Evolutionary conservation across 2,113 vertebrate species (phyloP), one percentile per base, ranked within the genome.

Genomic region (Archilochus colubris): DNA sequence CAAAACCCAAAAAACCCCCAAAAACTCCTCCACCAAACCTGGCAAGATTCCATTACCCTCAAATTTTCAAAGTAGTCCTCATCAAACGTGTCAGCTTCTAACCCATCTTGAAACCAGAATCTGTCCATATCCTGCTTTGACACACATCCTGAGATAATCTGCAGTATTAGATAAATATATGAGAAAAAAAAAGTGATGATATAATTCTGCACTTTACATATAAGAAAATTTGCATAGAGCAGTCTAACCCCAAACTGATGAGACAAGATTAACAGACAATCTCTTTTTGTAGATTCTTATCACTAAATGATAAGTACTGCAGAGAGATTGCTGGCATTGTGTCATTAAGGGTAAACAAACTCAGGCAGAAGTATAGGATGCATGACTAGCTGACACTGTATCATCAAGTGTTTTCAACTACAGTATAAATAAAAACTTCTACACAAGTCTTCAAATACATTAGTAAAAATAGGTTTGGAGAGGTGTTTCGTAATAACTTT

Each of bases 401-500:
- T 77, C 21, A 74, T 69, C 64, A 46, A 93, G 68, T n/a, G 57
- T 91, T 36, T 88, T 76, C 30, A 82, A n/a, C 15, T 44, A 78
- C 28, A 94, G 22, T 3, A 59, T n/a, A 73, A 95, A 73, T 69
- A 87, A 92, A 82, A 92, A 64, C 69, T 75, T 50, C 54, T 75
- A 51, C 10, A 36, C 38, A 91, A 92, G 74, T 63, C 67, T 94
- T 97, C 68, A 94, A 95, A 93, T 76, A 61, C 55, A 81, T 94
- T 91, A 94, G 82, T 84, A 84, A 88, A 96, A 95, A 94, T 51
- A 88, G 55, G 17, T 73, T 93, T 96, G 81, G 79, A 97, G 89
- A 97, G 86, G 67, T 88, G 95, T 91, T 69, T 81, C 77, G 73
- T 64, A 46, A 67, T 5, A 55, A 50, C 82, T 95, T 96, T 97